Evolutionary conservation across 2,888 invertebrate species (phyloP).

Genomic region (Limenitis arthemis): DNA sequence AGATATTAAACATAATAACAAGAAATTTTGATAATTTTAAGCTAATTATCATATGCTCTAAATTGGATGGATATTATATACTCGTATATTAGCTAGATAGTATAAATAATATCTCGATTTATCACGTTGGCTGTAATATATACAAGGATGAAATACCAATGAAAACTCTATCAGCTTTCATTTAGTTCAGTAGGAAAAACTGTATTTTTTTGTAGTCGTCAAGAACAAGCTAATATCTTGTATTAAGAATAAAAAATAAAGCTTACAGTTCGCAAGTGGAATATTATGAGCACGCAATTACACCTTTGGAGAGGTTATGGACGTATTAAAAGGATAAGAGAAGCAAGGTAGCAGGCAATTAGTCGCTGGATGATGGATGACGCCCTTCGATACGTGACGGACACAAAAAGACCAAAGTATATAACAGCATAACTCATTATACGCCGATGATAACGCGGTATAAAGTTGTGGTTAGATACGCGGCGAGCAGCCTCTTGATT

Average conservation of each 20-base stretch:
- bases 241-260: neutral
- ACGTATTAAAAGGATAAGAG: slow-evolving; percentile 67
- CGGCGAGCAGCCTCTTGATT: slow-evolving; percentile 54
- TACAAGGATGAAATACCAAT: too few relatives aligned
- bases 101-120: too few relatives aligned
- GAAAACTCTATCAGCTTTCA: too few relatives aligned
- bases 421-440: slow-evolving; percentile 59
- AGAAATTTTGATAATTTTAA: too few relatives aligned
- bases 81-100: too few relatives aligned
- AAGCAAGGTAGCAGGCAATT: slow-evolving; percentile 69
- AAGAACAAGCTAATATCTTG: neutral
- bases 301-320: slow-evolving; percentile 51
- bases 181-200: too few relatives aligned
- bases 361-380: slow-evolving; percentile 68
- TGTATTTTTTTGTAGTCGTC: neutral
- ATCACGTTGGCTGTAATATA: too few relatives aligned
- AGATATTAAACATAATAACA: too few relatives aligned
- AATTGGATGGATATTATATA: too few relatives aligned
- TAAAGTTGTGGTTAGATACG: slow-evolving; percentile 64
- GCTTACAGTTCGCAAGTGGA: slow-evolving; percentile 29
- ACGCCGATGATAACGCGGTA: slow-evolving; percentile 63
- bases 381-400: slow-evolving; percentile 55
- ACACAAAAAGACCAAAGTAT: slow-evolving; percentile 58
- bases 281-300: slow-evolving; percentile 55
- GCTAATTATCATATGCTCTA: too few relatives aligned